A percentile compares a stretch with the other conserved stretches of the same genome.
Evolutionary conservation across 2,797 vertebrate species (phyloP).

Genomic region (Iguana delicatissima): DNA sequence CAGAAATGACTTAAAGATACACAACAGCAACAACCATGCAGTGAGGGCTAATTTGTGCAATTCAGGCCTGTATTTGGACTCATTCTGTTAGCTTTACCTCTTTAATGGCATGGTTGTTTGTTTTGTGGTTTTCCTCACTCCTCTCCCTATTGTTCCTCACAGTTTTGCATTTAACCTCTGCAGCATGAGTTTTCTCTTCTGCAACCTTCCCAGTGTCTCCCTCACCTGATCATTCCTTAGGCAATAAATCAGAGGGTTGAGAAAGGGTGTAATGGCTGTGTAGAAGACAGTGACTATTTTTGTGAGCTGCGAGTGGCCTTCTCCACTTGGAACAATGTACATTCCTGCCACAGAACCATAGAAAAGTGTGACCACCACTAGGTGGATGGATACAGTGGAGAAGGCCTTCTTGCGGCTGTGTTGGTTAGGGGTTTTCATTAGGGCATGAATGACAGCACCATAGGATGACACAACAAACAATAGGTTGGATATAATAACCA

Average conservation of each 20-base stretch:
- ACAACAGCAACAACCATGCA: too few species aligned
- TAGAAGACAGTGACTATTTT: constrained; percentile 67
- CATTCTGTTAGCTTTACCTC: too few species aligned
- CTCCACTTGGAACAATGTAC: constrained; percentile 57
- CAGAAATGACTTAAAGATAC: too few species aligned
- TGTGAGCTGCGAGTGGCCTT: not conserved
- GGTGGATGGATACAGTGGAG: constrained; percentile 70
- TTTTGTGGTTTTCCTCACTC: too few species aligned
- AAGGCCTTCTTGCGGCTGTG: constrained; percentile 53
- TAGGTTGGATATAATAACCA: not conserved
- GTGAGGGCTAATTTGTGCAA: too few species aligned
- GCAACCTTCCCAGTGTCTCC: constrained; percentile 27
- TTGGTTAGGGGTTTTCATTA: not conserved
- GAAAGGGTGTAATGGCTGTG: constrained; percentile 57
- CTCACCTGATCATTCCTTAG: constrained; percentile 70
- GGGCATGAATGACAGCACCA: not conserved
- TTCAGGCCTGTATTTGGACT: too few species aligned
- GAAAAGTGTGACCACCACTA: constrained; percentile 64
- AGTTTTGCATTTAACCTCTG: too few species aligned
- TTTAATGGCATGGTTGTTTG: too few species aligned
- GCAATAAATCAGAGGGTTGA: constrained; percentile 70
- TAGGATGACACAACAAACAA: not conserved
- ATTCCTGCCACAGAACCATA: constrained; percentile 70
- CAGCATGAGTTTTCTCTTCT: not conserved
- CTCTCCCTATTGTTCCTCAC: too few species aligned